phyloP scores from a whole-genome alignment of 2,797 vertebrate species.

The Pampus argenteus region DNA sequence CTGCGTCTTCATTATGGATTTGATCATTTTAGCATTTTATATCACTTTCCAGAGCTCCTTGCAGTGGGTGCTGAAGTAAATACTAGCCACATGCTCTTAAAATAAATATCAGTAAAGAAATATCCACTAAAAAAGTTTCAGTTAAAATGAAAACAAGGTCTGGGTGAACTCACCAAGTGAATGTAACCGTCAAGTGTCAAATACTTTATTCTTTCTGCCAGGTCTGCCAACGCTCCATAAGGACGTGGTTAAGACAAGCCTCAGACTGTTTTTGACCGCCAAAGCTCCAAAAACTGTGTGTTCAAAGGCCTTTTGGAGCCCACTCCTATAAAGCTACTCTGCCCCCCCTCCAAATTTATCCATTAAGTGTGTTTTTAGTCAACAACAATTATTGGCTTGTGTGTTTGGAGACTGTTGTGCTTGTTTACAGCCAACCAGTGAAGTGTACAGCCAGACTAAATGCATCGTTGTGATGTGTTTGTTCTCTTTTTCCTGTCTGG shows the following conservation, averaged over 20 bases:
- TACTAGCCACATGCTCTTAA: too few relatives aligned
- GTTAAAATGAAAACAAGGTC: conserved; percentile 9
- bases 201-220: conserved; percentile 54
- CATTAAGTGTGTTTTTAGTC: conserved; percentile 37
- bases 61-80: conserved; percentile 14
- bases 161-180: conserved; percentile 40
- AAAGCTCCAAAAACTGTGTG: conserved; percentile 45
- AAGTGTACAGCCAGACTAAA: conserved; percentile 48
- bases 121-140: neutral
- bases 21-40: conserved; percentile 6
- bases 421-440: conserved; percentile 64
- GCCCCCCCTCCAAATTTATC: conserved; percentile 11
- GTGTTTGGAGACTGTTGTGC: conserved; percentile 45
- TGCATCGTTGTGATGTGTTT: conserved; percentile 38
- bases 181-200: conserved; percentile 30
- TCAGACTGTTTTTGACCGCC: conserved; percentile 53
- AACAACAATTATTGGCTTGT: conserved; percentile 24
- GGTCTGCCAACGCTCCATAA: conserved; percentile 48
- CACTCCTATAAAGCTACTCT: conserved; percentile 39
- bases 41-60: neutral
- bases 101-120: too few relatives aligned
- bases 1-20: conserved; percentile 9
- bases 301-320: conserved; percentile 52
- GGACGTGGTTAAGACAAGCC: conserved; percentile 52
- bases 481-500: conserved; percentile 34